Evolutionary conservation across 2,797 vertebrate species (phyloP), one percentile per base, ranked within the genome.

Genomic region (Enteromius trimaculatus): DNA sequence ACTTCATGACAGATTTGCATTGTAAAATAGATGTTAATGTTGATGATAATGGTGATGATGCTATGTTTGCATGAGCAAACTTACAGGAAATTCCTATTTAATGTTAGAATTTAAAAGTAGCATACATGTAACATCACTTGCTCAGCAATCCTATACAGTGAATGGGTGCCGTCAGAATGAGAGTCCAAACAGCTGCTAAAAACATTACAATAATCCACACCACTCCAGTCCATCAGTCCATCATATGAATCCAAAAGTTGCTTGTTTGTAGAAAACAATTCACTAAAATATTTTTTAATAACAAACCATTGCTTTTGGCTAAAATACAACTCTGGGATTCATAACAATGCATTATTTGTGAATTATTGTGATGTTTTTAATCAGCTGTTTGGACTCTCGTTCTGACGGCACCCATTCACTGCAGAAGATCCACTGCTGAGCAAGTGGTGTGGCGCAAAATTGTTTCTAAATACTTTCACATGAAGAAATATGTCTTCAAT

Each of bases 1-100:
- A 0, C 44, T 7, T 71, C 26, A 19, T 53, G 21, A 26, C n/a
- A n/a, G 10, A 80, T 71, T 71, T 80, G 79, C 79, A 60, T 71
- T 60, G 66, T 44, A 80, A 80, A 74, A 74, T 37, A 74, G 19
- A 71, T 47, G 8, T 2, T 44, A 44, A 31, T 21, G 6, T 60
- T 80, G 23, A 42, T 42, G 42, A 42, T 42, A 42, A 42, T 42
- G 42, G 8, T 44, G 26, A 39, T 58, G n/a, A 53, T 29, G 16
- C 26, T 44, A 17, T 70, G 26, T 80, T 80, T 80, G 66, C 68
- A 71, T 47, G 10, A 42, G 21, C 29, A 13, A 44, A 11, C 17
- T 29, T n/a, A n/a, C n/a, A 6, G 47, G 47, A 26, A 68, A 68
- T 29, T 2, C 21, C 19, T 71, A 10, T 71, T 71, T 49, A 9